Base-by-base conservation (phyloP, 2,888 invertebrate genomes). In the Chalcis sispes region DNA sequence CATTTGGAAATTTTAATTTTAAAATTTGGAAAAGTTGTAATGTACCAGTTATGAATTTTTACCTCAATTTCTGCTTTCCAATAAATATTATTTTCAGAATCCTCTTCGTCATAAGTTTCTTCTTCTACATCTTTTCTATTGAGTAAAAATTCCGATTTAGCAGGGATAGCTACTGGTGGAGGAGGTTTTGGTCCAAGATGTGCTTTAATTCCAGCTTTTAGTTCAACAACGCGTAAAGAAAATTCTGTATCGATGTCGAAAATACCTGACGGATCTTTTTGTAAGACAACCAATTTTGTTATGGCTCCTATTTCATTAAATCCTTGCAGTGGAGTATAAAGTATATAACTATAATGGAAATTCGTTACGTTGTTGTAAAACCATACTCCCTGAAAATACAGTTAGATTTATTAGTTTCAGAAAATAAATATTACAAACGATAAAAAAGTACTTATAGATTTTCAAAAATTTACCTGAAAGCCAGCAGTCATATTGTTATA, bases 281-380 rank as follows among this genome's bases (percentile, higher is more conserved):
- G 90, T 10, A 91, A 90, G 75, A 92, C 91, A 1, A 94, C 90
- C 79, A 94, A 91, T 85, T 95, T 95, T 0, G 93, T 90, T 0
- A 95, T 93, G 8, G 94, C 89, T 0, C 95, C 95, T 82, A 94
- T 95, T 84, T 95, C 93, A 83, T 95, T 93, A 80, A 95, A 93
- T 3, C 93, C 93, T 82, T 93, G 91, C n/a, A 96, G 87, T 0
- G 96, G 96, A 0, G 95, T 95, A 84, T 92, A 95, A 50, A 95
- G 88, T 80, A 93, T 92, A 87, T 94, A 95, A 0, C 94, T 91
- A 86, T 95, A 95, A 79, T 95, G 93, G 79, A 96, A 95, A 87
- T 95, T 93, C 13, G 92, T 91, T 20, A 93, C 85, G 61, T 91
- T 91, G 88, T 90, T 90, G 88, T 92, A 94, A 83, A 92, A 93